Evolutionary conservation across 2,113 vertebrate genomes (phyloP).

Genomic region (Calidris pygmaea): DNA sequence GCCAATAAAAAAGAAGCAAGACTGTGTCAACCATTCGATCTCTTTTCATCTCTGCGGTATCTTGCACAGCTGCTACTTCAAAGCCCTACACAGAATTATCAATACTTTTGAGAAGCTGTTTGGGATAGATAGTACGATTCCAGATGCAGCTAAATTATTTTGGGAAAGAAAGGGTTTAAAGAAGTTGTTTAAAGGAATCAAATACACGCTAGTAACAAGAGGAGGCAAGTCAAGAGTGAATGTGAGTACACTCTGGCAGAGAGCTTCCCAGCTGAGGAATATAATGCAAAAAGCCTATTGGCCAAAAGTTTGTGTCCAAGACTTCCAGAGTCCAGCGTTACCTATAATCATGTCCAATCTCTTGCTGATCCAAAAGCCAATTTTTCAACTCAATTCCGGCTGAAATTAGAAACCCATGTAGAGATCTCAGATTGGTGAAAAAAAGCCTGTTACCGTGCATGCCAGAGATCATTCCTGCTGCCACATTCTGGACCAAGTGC

Average conservation of each 20-base stretch:
- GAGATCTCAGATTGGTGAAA: constrained; percentile 58
- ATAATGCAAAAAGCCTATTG: constrained; percentile 51
- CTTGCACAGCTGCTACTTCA: constrained; percentile 20
- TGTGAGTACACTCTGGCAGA: constrained; percentile 49
- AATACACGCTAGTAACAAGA: constrained; percentile 17
- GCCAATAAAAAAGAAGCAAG: background rate
- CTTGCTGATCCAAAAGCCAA: constrained; percentile 59
- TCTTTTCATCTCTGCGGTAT: background rate
- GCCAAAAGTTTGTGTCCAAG: constrained; percentile 32
- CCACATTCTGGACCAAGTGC: constrained; percentile 68
- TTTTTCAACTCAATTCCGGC: constrained; percentile 61
- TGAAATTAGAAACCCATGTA: constrained; percentile 64
- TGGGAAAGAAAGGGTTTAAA: constrained; percentile 5
- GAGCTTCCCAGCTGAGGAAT: constrained; percentile 37
- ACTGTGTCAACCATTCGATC: background rate
- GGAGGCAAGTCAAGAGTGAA: constrained; percentile 47
- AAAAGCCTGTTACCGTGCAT: constrained; percentile 40
- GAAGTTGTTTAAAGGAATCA: background rate
- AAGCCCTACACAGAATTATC: background rate
- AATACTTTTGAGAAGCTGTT: background rate
- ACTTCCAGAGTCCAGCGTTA: constrained; percentile 65
- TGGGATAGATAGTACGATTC: background rate
- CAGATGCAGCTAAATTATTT: background rate
- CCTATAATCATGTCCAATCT: constrained; percentile 62
- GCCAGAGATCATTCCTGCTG: constrained; percentile 67